These are phyloP conservation scores for Phylloscopus collybita DNA, from an alignment of 2,797 vertebrate genomes.

Conservation along the genomic window DNA sequence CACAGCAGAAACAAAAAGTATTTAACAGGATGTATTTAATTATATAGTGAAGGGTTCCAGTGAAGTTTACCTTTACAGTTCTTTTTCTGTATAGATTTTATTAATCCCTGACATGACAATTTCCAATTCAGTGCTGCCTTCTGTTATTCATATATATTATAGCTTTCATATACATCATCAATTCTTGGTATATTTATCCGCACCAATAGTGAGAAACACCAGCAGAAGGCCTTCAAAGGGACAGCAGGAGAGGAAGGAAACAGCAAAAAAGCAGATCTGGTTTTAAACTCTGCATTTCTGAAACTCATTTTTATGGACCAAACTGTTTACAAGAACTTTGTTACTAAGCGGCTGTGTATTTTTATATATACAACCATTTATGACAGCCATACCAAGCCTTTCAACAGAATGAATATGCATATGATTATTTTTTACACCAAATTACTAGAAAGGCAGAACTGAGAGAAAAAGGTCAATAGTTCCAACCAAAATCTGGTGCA, in stretches of 20 bases:
- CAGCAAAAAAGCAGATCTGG: background rate
- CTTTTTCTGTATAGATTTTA: too few species aligned
- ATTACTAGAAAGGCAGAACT: background rate
- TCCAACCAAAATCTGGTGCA: background rate
- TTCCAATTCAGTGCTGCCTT: background rate
- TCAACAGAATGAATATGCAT: background rate
- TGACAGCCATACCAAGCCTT: background rate
- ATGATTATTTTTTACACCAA: background rate
- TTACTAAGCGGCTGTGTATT: background rate
- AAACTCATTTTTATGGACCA: background rate
- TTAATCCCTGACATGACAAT: background rate
- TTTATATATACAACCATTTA: background rate
- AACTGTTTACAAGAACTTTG: background rate
- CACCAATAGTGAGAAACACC: background rate
- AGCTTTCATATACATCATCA: background rate
- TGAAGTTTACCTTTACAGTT: too few species aligned
- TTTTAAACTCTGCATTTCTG: background rate
- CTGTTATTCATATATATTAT: background rate
- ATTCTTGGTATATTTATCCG: background rate
- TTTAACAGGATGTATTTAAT: background rate
- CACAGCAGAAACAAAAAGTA: background rate
- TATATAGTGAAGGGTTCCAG: too few species aligned
- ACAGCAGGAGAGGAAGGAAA: background rate
- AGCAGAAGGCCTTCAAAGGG: background rate
- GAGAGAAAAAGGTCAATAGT: background rate